Evolutionary conservation across 2,888 invertebrate genomes (phyloP), one percentile per base, ranked within the genome.

Genomic region (Drosophila stalkeri): DNA sequence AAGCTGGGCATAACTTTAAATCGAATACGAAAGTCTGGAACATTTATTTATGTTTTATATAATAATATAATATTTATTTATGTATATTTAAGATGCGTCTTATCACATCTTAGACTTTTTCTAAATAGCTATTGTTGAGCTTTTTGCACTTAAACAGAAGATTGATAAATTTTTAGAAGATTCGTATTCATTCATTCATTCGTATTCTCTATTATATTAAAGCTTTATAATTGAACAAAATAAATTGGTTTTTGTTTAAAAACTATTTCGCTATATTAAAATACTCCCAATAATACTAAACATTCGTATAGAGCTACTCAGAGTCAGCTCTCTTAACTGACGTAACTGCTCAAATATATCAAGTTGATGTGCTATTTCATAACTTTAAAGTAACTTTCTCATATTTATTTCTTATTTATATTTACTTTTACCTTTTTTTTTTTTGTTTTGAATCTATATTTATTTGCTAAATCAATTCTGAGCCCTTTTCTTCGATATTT

Each of bases 401-500:
- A 37, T 23, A 23, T 37, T 52, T 37, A 31, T 52, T 31, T 27
- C 2, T 3, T 35, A 8, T 33, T 18, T 33, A 51, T 35, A 18
- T 52, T 20, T 37, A 4, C 9, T 16, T 16, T 23, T 4, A 51
- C 1, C 16, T 23, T 11, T 41, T 56, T 27, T 8, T 23, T 51
- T 33, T 23, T 23, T 4, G 2, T 33, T 23, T 23, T 4, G 2
- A 12, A 56, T 31, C 9, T 18, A 8, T 9, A 18, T 27, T 4
- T 55, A 39, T 55, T 55, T 39, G 23, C n/a, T 12, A 7, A 14
- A 31, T 18, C 41, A 41, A 56, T 41, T 56, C 5, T 3, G 16
- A 23, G 16, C 9, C 41, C 56, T 43, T 16, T 41, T 63, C n/a
- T 16, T 44, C 46, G 46, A 8, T 72, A 64, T 41, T 63, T 77